These are phyloP conservation scores for Gulo gulo DNA, from an alignment of 2,113 vertebrate genomes.

Conservation along the genomic window DNA sequence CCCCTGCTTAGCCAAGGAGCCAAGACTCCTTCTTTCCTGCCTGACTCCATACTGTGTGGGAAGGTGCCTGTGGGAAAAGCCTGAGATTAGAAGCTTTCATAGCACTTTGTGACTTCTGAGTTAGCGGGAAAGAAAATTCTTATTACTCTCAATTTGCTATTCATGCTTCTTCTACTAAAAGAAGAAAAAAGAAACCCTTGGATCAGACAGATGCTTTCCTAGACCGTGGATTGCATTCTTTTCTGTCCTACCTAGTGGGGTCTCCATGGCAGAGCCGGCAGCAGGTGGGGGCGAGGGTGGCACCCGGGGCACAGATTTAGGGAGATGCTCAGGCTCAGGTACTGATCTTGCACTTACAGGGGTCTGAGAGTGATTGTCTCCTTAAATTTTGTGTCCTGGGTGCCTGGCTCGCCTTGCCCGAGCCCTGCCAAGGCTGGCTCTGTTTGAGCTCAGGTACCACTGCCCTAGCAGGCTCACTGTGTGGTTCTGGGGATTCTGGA, in stretches of 20 bases:
- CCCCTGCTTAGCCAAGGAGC: background rate
- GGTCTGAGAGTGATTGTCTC: background rate
- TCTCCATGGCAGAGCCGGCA: background rate
- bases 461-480: fast-evolving
- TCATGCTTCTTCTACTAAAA: background rate
- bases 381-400: background rate
- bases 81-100: background rate
- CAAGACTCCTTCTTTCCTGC: background rate
- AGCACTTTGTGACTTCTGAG: background rate
- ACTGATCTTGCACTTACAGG: background rate
- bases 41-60: background rate
- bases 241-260: background rate
- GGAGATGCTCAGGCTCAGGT: background rate
- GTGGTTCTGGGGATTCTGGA: background rate
- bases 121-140: background rate
- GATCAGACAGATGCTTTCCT: background rate
- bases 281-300: background rate
- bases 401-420: background rate
- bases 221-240: background rate
- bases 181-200: background rate
- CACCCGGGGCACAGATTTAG: background rate
- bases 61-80: background rate
- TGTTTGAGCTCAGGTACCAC: background rate
- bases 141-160: background rate
- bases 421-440: fast-evolving